phyloP scores from a whole-genome alignment of 2,888 invertebrate species.

The Limnephilus marmoratus region DNA sequence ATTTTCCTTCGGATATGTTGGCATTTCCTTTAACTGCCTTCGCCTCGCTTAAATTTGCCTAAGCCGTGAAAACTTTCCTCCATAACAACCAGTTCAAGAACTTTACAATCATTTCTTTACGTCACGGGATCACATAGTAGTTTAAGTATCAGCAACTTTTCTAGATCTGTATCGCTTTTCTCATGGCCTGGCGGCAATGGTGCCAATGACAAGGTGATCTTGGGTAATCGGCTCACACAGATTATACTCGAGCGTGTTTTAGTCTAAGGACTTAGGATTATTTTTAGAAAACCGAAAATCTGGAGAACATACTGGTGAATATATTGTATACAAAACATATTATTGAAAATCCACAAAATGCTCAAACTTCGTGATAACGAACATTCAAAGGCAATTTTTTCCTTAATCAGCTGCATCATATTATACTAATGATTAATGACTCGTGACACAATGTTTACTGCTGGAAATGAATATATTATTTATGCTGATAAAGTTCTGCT shows the following conservation, averaged over 20 bases:
- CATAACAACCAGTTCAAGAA: background rate
- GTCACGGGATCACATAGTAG: background rate
- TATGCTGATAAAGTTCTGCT: no score
- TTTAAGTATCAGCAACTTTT: background rate
- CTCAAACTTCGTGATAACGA: background rate
- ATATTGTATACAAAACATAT: background rate
- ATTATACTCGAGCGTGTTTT: background rate
- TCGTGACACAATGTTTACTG: no score
- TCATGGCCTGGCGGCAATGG: background rate
- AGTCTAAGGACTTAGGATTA: background rate
- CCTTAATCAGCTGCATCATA: no score
- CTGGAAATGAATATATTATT: no score
- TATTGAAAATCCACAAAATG: background rate
- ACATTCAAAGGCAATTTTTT: no score
- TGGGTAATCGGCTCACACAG: background rate
- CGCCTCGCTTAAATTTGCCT: background rate
- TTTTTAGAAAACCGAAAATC: background rate
- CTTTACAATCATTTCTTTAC: background rate
- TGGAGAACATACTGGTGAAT: background rate
- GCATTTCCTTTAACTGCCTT: background rate
- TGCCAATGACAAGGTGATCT: background rate
- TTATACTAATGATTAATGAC: no score
- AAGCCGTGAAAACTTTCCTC: background rate
- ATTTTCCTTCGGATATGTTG: background rate
- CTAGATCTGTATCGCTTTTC: background rate